Conservation (phyloP, 2,113 vertebrate species). For the Sinocyclocheilus maitianheensis region DNA sequence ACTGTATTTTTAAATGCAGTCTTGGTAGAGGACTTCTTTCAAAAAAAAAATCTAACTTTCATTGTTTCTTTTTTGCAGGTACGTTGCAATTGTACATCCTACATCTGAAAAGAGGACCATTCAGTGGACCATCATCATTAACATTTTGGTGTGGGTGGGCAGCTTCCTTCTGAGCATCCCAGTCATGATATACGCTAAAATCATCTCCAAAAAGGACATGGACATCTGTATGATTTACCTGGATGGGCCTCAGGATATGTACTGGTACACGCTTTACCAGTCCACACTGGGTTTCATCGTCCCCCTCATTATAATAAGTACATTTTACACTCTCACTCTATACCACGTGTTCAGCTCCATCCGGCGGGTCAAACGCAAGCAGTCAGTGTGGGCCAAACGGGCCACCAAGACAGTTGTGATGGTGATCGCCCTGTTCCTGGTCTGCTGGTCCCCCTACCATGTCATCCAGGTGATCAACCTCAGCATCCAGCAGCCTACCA, state of each 20-base stretch:
- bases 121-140: slow-evolving; percentile 78
- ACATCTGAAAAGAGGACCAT: slow-evolving; percentile 78
- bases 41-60: neutral
- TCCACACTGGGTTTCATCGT: slow-evolving; percentile 79
- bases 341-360: slow-evolving; percentile 81
- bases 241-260: slow-evolving; percentile 77
- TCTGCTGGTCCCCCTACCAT: slow-evolving; percentile 83
- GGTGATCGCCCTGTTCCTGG: slow-evolving; percentile 77
- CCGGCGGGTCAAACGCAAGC: slow-evolving; percentile 77
- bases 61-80: slow-evolving; percentile 64
- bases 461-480: slow-evolving; percentile 81
- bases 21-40: neutral
- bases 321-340: slow-evolving; percentile 80
- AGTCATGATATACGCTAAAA: slow-evolving; percentile 79
- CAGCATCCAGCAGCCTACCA: slow-evolving; percentile 71
- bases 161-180: slow-evolving; percentile 78
- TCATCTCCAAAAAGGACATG: slow-evolving; percentile 64
- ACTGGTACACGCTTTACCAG: slow-evolving; percentile 84
- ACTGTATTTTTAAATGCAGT: neutral
- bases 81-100: slow-evolving; percentile 80
- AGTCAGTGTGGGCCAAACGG: slow-evolving; percentile 76
- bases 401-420: slow-evolving; percentile 81
- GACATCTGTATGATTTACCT: slow-evolving; percentile 78
- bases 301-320: slow-evolving; percentile 80
- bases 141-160: slow-evolving; percentile 78